Percentiles rank a stretch among this genome's conserved stretches.
Conservation (phyloP, 2,888 invertebrate genomes). For the Mycalesis mineus region DNA sequence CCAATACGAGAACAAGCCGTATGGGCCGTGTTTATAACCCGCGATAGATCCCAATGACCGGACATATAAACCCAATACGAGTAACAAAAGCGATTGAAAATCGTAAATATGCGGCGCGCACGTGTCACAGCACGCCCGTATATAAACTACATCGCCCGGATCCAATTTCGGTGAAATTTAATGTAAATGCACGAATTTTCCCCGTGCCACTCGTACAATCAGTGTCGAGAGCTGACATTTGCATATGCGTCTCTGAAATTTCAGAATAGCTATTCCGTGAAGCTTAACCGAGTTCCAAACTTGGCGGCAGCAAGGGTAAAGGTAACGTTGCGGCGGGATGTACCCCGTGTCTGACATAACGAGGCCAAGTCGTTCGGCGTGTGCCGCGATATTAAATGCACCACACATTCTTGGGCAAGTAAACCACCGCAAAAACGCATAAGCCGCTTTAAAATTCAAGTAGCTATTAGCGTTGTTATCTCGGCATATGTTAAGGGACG, state of each 20-base stretch:
- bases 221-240: conserved; percentile 77
- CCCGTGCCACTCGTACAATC: conserved; percentile 74
- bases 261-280: conserved; percentile 68
- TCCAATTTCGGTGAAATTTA: conserved; percentile 74
- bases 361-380: conserved; percentile 41
- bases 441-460: conserved; percentile 36
- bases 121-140: conserved; percentile 61
- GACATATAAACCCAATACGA: conserved; percentile 26
- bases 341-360: conserved; percentile 53
- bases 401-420: conserved; percentile 40
- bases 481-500: conserved; percentile 49
- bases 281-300: conserved; percentile 74
- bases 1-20: background rate
- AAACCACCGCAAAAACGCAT: conserved; percentile 41
- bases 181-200: conserved; percentile 77
- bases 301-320: conserved; percentile 54
- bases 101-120: conserved; percentile 65
- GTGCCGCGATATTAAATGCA: conserved; percentile 44
- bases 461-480: conserved; percentile 48
- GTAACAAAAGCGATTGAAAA: conserved; percentile 66
- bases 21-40: background rate
- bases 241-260: conserved; percentile 76
- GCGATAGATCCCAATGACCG: background rate
- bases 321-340: conserved; percentile 58
- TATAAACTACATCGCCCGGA: conserved; percentile 64